phyloP scores from a whole-genome alignment of 2,113 vertebrate species.

The Platycercus adscitus region DNA sequence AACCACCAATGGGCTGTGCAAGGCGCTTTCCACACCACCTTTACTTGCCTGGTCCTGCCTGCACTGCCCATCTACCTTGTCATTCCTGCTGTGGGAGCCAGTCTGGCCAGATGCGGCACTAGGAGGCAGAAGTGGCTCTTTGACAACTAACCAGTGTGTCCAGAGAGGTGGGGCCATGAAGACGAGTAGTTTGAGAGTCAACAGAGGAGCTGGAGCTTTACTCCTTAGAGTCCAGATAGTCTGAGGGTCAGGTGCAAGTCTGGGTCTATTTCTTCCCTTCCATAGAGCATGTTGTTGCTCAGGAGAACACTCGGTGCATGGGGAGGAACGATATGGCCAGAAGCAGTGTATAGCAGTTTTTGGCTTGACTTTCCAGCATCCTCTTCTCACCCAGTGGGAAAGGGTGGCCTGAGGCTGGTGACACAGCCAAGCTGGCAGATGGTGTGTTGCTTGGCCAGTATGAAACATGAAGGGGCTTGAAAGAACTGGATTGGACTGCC shows the following conservation, averaged over 20 bases:
- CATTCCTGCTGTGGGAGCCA: not conserved
- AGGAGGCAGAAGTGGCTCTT: not conserved
- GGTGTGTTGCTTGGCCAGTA: not conserved
- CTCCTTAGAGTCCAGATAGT: not conserved
- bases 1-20: not conserved
- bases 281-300: not conserved
- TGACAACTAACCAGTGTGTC: not conserved
- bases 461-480: not conserved
- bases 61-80: not conserved
- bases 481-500: conserved; percentile 68
- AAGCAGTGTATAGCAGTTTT: not conserved
- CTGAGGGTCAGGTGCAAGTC: not conserved
- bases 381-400: not conserved
- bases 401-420: not conserved
- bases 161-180: not conserved
- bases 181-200: not conserved
- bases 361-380: not conserved
- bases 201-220: not conserved
- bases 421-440: not conserved
- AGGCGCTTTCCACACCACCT: not conserved
- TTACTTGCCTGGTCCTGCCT: not conserved
- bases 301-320: too few species aligned
- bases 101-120: not conserved
- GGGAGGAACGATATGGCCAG: not conserved
- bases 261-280: not conserved